Evolutionary conservation across 2,113 vertebrate species (phyloP).

Genomic region (Lutjanus erythropterus): DNA sequence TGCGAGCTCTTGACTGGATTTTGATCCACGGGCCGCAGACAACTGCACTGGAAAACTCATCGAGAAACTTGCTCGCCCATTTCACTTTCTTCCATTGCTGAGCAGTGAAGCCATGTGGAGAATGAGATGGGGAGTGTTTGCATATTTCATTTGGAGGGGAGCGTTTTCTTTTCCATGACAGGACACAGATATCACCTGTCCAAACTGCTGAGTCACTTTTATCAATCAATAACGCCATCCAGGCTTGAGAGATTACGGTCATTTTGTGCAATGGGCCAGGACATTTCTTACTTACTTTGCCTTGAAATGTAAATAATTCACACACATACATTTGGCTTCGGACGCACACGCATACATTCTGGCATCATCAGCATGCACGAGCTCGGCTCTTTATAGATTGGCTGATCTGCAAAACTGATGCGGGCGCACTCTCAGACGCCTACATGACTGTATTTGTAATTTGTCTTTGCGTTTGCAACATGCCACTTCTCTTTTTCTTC

Average conservation of each 20-base stretch:
- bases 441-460: slow-evolving; percentile 15
- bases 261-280: slow-evolving; percentile 5
- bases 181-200: slow-evolving; percentile 1
- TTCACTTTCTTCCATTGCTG: background rate
- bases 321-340: background rate
- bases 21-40: too few relatives aligned
- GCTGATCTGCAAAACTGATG: slow-evolving; percentile 37
- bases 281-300: slow-evolving; percentile 8
- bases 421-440: background rate
- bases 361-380: slow-evolving; percentile 46
- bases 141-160: background rate
- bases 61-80: background rate
- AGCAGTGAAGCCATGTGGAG: background rate
- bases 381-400: slow-evolving; percentile 29
- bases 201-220: slow-evolving; percentile 24
- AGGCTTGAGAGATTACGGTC: slow-evolving; percentile 9
- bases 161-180: slow-evolving; percentile 24
- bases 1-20: too few relatives aligned
- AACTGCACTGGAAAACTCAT: background rate
- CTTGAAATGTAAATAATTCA: slow-evolving; percentile 32
- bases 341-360: background rate
- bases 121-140: background rate
- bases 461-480: slow-evolving; percentile 1
- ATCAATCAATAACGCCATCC: slow-evolving; percentile 36
- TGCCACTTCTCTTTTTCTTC: background rate